phyloP scores from a whole-genome alignment of 2,797 vertebrate genomes.

The Aplochiton taeniatus region DNA sequence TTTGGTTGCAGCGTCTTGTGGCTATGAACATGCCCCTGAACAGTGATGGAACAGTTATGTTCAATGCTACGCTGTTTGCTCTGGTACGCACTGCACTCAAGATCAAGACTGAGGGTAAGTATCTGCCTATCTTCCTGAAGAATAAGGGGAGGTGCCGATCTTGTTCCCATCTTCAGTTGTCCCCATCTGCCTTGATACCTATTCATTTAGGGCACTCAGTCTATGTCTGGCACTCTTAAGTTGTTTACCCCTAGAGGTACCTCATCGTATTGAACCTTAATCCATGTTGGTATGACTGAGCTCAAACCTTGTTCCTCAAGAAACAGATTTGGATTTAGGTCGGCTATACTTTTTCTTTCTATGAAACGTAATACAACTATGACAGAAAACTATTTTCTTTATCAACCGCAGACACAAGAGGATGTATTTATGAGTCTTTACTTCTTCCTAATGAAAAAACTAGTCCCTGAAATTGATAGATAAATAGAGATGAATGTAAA shows the following conservation, averaged over 20 bases:
- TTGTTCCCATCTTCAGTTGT: background rate
- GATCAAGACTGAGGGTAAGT: conserved; percentile 97
- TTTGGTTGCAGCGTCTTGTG: conserved; percentile 77
- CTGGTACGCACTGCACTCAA: conserved; percentile 96
- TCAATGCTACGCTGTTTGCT: conserved; percentile 97
- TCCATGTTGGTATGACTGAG: too few relatives aligned
- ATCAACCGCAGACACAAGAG: background rate
- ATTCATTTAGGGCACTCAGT: too few relatives aligned
- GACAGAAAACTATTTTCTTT: too few relatives aligned
- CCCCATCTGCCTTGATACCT: too few relatives aligned
- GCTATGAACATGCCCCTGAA: conserved; percentile 99
- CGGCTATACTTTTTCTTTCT: too few relatives aligned
- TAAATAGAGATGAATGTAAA: too few relatives aligned
- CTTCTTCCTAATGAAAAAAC: background rate
- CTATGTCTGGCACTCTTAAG: too few relatives aligned
- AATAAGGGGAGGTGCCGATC: background rate
- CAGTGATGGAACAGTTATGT: conserved; percentile 96
- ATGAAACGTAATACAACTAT: background rate
- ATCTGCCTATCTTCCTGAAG: background rate
- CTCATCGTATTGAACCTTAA: too few relatives aligned
- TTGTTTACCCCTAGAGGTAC: too few relatives aligned
- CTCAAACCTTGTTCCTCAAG: too few relatives aligned
- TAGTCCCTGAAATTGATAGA: too few relatives aligned
- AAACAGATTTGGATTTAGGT: too few relatives aligned
- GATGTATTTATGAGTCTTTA: background rate